Conservation (phyloP, 2,888 invertebrate species). For the Drosophila prostipennis region DNA sequence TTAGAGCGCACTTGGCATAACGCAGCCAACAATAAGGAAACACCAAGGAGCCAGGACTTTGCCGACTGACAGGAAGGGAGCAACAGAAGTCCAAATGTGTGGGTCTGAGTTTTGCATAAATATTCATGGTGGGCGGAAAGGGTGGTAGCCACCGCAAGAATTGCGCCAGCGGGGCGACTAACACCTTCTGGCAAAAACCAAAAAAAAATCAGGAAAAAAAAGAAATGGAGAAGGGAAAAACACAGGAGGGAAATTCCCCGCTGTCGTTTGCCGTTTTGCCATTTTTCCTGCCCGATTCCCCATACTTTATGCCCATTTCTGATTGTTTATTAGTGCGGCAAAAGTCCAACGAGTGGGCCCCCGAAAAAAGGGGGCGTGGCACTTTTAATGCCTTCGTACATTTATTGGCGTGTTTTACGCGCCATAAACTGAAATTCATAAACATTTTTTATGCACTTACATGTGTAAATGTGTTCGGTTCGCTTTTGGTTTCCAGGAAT, state of each 20-base stretch:
- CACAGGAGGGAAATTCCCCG: slow-evolving; percentile 15
- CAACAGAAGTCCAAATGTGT: slow-evolving; percentile 15
- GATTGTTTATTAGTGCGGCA: slow-evolving; percentile 80
- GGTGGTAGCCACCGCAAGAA: slow-evolving; percentile 15
- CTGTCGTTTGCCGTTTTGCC: slow-evolving; percentile 25
- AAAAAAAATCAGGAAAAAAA: not conserved
- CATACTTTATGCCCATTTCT: slow-evolving; percentile 75
- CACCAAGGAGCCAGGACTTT: slow-evolving; percentile 38
- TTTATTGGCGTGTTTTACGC: slow-evolving; percentile 81
- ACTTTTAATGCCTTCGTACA: slow-evolving; percentile 76
- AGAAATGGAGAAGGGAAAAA: not conserved
- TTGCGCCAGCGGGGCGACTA: slow-evolving; percentile 52
- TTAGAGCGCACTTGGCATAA: slow-evolving; percentile 73
- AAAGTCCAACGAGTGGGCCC: slow-evolving; percentile 34
- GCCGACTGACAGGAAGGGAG: slow-evolving; percentile 38
- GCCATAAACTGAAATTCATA: slow-evolving; percentile 80
- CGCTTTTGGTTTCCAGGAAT: slow-evolving; percentile 34
- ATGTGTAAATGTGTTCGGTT: slow-evolving; percentile 73
- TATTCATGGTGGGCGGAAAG: slow-evolving; percentile 58
- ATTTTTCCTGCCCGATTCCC: slow-evolving; percentile 48
- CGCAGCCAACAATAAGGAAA: slow-evolving; percentile 35
- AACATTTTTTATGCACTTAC: slow-evolving; percentile 80
- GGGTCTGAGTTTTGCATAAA: slow-evolving; percentile 57
- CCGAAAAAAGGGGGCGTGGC: slow-evolving; percentile 15
- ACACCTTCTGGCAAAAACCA: slow-evolving; percentile 52